A percentile compares a stretch with the other conserved stretches of the same genome.
Conservation (phyloP, 2,113 vertebrate species). For the Panthera tigris region DNA sequence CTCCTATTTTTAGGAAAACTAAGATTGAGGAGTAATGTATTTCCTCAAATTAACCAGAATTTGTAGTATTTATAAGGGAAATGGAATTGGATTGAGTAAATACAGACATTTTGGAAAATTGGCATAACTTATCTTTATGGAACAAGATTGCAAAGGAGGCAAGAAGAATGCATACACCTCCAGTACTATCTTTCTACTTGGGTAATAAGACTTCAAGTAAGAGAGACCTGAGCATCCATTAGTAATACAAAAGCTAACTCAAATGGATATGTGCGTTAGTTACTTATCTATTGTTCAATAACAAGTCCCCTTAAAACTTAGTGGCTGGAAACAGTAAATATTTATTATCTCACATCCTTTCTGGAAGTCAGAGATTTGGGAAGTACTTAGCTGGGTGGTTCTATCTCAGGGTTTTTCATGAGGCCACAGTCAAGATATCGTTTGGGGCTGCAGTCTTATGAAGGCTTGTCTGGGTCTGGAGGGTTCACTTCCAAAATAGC, state of each 20-base stretch:
- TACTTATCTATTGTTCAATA: neutral
- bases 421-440: neutral
- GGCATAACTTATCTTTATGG: neutral
- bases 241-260: neutral
- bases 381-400: neutral
- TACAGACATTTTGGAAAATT: neutral
- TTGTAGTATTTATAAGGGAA: neutral
- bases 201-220: neutral
- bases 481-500: neutral
- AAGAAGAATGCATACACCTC: neutral
- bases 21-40: neutral
- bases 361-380: neutral
- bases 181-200: neutral
- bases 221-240: neutral
- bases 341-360: neutral
- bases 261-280: neutral
- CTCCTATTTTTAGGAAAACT: neutral
- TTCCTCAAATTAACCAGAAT: neutral
- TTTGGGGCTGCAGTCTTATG: neutral
- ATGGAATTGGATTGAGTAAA: neutral
- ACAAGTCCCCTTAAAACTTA: neutral
- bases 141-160: neutral
- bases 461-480: neutral
- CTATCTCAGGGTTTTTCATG: accelerated
- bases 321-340: neutral